Conservation (phyloP, 2,888 invertebrate genomes). For the Leptarthrus brevirostris region DNA sequence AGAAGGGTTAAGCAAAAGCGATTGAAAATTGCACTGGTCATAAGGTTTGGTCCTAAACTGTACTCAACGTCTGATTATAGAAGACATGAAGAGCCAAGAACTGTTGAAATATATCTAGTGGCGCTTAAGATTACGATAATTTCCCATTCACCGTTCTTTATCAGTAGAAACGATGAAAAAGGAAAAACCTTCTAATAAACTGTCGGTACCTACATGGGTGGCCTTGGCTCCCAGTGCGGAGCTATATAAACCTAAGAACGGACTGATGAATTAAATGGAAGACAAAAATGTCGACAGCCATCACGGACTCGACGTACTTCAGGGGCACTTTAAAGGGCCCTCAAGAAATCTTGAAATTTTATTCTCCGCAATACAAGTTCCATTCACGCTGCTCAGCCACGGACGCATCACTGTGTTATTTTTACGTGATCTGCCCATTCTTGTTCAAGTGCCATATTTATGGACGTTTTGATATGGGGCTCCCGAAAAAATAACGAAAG, state of each 20-base stretch:
- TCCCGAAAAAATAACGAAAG: conserved; percentile 41
- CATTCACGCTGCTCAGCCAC: conserved; percentile 9
- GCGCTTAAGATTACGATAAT: conserved; percentile 35
- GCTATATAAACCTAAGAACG: not conserved
- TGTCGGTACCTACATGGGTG: conserved; percentile 10
- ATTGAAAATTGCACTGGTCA: too few relatives aligned
- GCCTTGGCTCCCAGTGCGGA: conserved; percentile 10
- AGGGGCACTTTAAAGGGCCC: conserved; percentile 28
- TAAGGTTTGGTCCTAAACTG: too few relatives aligned
- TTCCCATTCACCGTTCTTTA: not conserved
- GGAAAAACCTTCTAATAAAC: conserved; percentile 18
- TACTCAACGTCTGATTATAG: conserved; percentile 12
- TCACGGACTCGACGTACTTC: conserved; percentile 33
- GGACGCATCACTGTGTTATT: conserved; percentile 31
- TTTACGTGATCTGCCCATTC: conserved; percentile 45
- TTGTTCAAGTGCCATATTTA: conserved; percentile 36
- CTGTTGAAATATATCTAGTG: conserved; percentile 36
- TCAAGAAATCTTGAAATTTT: conserved; percentile 21
- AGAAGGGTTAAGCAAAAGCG: too few relatives aligned
- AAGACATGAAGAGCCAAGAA: conserved; percentile 6
- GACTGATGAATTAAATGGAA: conserved; percentile 12
- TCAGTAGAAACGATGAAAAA: not conserved
- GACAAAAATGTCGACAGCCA: conserved; percentile 41
- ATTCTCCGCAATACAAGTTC: conserved; percentile 34
- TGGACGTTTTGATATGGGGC: conserved; percentile 34